These are phyloP conservation scores for Arrhopalites spinosus DNA, from an alignment of 2,888 invertebrate species.

Conservation along the genomic window DNA sequence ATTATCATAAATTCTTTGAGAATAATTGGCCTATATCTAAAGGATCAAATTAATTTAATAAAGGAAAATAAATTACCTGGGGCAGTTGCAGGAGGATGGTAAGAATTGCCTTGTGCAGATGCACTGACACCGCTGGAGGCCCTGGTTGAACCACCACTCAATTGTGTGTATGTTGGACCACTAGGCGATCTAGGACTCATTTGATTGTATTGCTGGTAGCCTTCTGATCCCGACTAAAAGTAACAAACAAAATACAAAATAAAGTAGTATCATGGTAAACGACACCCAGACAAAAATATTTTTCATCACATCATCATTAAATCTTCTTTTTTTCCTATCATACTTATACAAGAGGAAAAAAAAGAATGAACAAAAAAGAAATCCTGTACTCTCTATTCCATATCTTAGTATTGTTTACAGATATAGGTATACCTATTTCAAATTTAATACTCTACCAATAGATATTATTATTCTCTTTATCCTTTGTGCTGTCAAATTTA, in stretches of 20 bases:
- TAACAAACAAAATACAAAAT: constrained; percentile 10
- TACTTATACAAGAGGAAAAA: too few species aligned
- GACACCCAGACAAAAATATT: constrained; percentile 2
- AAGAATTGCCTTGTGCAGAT: constrained; percentile 52
- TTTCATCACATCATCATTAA: constrained; percentile 17
- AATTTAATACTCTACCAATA: neutral
- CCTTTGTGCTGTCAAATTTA: neutral
- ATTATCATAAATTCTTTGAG: neutral
- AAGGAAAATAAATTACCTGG: constrained; percentile 40
- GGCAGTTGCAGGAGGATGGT: constrained; percentile 55
- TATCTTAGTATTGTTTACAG: neutral
- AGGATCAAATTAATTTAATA: constrained; percentile 1
- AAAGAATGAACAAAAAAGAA: neutral
- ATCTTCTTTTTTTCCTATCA: constrained; percentile 6
- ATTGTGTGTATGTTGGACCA: constrained; percentile 80
- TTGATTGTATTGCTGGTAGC: constrained; percentile 70
- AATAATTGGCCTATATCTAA: neutral
- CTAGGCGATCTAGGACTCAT: constrained; percentile 84
- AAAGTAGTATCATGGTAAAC: too few species aligned
- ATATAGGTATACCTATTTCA: neutral
- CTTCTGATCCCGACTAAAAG: constrained; percentile 68
- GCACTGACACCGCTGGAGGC: constrained; percentile 43
- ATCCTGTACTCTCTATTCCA: neutral
- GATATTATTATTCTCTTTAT: neutral
- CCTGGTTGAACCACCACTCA: constrained; percentile 70